Base-by-base conservation (phyloP, 2,797 vertebrate genomes). In the Microctenopoma steveboyesi region DNA sequence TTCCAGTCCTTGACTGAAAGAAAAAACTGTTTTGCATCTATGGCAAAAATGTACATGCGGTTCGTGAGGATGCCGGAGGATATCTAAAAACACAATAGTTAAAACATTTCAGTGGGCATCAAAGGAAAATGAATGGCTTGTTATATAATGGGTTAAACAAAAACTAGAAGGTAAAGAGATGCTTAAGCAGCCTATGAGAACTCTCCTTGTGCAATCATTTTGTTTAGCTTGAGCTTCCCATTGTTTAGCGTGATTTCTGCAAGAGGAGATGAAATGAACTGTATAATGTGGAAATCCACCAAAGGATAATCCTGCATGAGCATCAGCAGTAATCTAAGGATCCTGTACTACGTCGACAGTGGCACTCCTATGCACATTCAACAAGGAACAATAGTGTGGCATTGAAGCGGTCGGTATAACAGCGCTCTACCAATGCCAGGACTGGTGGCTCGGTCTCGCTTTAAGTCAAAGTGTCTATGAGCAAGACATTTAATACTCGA, bases 291-390 rank as follows among this genome's bases (percentile, higher is more conserved):
- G 42, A 81, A 88, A 87, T 85, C 74, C 81, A 83, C 79, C 57
- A 47, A 71, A 81, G 86, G 85, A 88, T 88, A 83, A 90, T 86
- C 87, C 78, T n/a, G 52, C 65, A 81, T 84, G 78, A 69, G 67
- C 82, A 18, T 69, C 73, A 0, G 68, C 82, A 82, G 78, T 69
- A 74, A 52, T 79, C 75, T 74, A 74, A 67, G 72, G 63, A 67
- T 72, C 56, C 79, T 62, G 70, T 45, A 43, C 72, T 66, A 55
- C 37, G 72, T 14, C 47, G 59, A 73, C 50, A 28, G 58, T 9
- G 57, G 37, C 75, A 50, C 85, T 65, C 60, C 72, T 62, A 52
- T 30, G 11, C 78, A 56, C 68, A 14, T 51, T 55, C 7, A 10
- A 25, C 76, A 70, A 13, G 39, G 39, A 40, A 13, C 39, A 40